Evolutionary conservation across 2,797 vertebrate species (phyloP).

Genomic region (Euthynnus affinis): DNA sequence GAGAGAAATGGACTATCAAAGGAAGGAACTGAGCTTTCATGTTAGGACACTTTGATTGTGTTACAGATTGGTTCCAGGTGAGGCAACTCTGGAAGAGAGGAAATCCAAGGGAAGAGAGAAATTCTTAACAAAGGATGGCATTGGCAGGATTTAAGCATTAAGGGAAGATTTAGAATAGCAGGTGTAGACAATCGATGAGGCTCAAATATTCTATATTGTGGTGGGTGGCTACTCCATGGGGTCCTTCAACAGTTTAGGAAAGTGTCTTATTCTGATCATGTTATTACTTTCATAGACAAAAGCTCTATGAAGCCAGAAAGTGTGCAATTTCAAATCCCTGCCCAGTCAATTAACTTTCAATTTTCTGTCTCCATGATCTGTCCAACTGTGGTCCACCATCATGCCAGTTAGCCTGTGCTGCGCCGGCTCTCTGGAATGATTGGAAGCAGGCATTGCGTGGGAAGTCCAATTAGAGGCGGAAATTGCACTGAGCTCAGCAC

Average conservation of each 20-base stretch:
- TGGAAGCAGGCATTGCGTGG: conserved; percentile 93
- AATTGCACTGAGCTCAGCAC: conserved; percentile 89
- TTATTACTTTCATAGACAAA: conserved; percentile 23
- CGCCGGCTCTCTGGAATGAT: conserved; percentile 75
- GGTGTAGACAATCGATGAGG: conserved; percentile 69
- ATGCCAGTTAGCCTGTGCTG: conserved; percentile 48
- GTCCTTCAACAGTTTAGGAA: conserved; percentile 16
- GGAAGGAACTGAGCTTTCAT: conserved; percentile 83
- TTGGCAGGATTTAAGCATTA: conserved; percentile 69
- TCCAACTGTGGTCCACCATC: conserved; percentile 41
- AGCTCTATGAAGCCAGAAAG: conserved; percentile 24
- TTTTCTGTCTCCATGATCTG: conserved; percentile 41
- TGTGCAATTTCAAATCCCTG: conserved; percentile 34
- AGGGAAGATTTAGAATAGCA: conserved; percentile 66
- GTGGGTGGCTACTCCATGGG: conserved; percentile 63
- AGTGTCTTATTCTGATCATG: conserved; percentile 24
- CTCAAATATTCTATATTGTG: conserved; percentile 57
- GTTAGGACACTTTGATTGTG: conserved; percentile 84
- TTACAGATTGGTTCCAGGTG: conserved; percentile 90
- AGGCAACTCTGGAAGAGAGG: conserved; percentile 62
- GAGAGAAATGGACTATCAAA: conserved; percentile 82
- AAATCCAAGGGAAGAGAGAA: conserved; percentile 67
- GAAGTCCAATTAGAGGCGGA: conserved; percentile 95
- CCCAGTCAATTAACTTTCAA: conserved; percentile 7
- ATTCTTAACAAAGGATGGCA: conserved; percentile 66